Percentiles rank a stretch among this genome's conserved stretches.
Conservation (phyloP, 2,113 vertebrate genomes). For the Fulmarus glacialis region DNA sequence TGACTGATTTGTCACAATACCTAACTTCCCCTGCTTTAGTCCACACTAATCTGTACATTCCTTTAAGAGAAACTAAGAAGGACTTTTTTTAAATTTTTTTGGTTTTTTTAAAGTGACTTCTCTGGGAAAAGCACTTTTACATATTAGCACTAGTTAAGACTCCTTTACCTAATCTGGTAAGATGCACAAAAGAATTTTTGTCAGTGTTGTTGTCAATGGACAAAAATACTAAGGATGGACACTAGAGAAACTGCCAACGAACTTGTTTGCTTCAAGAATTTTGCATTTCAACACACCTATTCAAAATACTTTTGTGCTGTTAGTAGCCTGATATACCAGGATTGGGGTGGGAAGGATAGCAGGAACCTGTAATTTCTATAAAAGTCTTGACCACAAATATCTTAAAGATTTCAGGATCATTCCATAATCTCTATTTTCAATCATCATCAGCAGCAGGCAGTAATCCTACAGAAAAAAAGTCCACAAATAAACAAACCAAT, state of each 20-base stretch:
- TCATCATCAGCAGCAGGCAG: slow-evolving; percentile 65
- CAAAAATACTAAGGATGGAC: not conserved
- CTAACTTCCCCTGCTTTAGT: not conserved
- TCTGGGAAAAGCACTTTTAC: not conserved
- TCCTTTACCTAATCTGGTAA: not conserved
- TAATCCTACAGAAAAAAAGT: slow-evolving; percentile 67
- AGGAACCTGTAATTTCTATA: not conserved
- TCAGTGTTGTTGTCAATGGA: not conserved
- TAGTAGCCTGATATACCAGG: not conserved
- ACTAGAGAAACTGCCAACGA: not conserved
- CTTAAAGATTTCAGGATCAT: slow-evolving; percentile 58
- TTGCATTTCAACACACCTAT: not conserved
- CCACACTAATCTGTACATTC: not conserved
- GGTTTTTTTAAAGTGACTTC: not conserved
- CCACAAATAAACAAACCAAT: slow-evolving; percentile 80
- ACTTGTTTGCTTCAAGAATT: not conserved
- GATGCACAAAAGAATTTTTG: not conserved
- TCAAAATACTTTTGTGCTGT: not conserved
- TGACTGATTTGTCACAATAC: not conserved
- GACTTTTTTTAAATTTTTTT: not conserved
- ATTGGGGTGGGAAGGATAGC: not conserved
- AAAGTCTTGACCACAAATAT: slow-evolving; percentile 49
- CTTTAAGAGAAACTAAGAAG: not conserved
- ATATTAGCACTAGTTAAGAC: not conserved
- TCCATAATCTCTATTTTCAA: slow-evolving; percentile 61